Percentiles rank a stretch among this genome's conserved stretches.
Conservation (phyloP, 2,888 invertebrate species). For the Lydus trimaculatus region DNA sequence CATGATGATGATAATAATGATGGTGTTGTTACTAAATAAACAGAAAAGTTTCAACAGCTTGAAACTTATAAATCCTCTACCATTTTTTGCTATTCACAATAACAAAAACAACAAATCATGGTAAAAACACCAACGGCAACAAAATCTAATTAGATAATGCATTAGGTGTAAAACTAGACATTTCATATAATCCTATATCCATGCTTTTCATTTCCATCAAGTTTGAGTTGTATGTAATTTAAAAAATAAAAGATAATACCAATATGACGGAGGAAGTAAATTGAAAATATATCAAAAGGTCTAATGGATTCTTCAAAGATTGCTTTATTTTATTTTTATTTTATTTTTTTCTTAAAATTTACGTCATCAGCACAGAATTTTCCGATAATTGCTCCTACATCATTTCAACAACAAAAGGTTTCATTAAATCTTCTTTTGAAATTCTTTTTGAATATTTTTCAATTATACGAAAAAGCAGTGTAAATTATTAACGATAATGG, state of each 20-base stretch:
- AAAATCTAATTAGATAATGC: not conserved
- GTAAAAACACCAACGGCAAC: not conserved
- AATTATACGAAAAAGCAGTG: not conserved
- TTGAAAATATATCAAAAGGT: not conserved
- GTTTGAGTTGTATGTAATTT: not conserved
- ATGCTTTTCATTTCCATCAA: too few species aligned
- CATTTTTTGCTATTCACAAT: not conserved
- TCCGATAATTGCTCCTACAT: not conserved
- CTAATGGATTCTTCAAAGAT: not conserved
- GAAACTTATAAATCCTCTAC: not conserved
- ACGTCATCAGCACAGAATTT: not conserved
- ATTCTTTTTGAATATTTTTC: not conserved
- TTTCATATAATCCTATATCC: too few species aligned
- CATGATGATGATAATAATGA: not conserved
- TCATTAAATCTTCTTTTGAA: not conserved
- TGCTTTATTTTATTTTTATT: not conserved
- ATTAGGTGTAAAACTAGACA: too few species aligned
- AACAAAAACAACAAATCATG: not conserved
- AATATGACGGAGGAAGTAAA: not conserved
- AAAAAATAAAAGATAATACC: not conserved
- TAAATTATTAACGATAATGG: not conserved
- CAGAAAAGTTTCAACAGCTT: not conserved
- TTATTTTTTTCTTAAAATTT: not conserved
- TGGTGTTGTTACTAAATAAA: not conserved
- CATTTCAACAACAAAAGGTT: not conserved